Evolutionary conservation across 1,140 invertebrate genomes (phyloP).

Genomic region (Cotesia glomerata): DNA sequence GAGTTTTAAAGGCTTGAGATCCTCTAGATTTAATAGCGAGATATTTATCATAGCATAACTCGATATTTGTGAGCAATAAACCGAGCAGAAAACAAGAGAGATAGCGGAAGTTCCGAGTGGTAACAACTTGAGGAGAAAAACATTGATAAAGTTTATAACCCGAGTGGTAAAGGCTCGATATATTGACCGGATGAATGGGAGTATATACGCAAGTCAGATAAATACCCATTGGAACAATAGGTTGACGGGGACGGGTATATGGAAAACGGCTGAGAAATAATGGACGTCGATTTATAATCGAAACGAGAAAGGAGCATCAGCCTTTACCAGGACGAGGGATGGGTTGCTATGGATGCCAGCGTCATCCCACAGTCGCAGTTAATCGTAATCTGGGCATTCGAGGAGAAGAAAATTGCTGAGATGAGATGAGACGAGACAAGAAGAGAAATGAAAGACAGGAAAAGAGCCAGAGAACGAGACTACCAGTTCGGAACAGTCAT

Average conservation of each 20-base stretch:
- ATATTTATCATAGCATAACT: not conserved
- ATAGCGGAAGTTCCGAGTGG: not conserved
- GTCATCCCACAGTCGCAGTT: no score
- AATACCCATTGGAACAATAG: conserved; percentile 15
- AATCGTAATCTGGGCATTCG: no score
- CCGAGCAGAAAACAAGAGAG: not conserved
- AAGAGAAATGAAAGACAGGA: not conserved
- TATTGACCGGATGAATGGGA: not conserved
- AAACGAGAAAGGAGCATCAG: not conserved
- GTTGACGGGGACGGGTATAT: not conserved
- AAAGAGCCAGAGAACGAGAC: not conserved
- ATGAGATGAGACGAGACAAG: not conserved
- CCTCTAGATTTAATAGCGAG: no score
- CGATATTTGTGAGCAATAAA: not conserved
- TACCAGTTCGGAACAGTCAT: not conserved
- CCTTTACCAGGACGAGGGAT: not conserved
- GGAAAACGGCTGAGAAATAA: conserved; percentile 7
- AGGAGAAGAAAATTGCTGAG: no score
- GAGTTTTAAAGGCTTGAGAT: no score
- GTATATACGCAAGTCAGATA: conserved; percentile 9
- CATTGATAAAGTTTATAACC: conserved; percentile 16
- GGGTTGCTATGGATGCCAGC: no score
- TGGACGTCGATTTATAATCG: conserved; percentile 22
- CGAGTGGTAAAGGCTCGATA: conserved; percentile 9
- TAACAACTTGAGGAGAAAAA: not conserved